Evolutionary conservation across 2,797 vertebrate species (phyloP).

Genomic region (Pipistrellus kuhlii): DNA sequence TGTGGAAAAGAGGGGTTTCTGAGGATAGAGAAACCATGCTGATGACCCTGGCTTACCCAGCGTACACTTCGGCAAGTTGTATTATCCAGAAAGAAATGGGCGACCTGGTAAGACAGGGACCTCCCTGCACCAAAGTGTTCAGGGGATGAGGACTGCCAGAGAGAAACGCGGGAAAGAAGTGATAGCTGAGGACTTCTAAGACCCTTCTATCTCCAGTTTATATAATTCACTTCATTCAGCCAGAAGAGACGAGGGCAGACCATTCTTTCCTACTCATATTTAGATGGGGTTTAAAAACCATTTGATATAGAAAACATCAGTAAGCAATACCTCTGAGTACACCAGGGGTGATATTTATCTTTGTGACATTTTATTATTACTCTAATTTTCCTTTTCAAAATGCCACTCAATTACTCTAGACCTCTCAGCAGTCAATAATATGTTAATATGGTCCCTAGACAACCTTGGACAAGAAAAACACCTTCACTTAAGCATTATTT

Average conservation of each 20-base stretch:
- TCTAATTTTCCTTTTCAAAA: slow-evolving; percentile 41
- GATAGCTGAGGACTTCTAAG: not conserved
- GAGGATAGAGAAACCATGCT: not conserved
- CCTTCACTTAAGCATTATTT: slow-evolving; percentile 54
- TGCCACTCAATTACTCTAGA: not conserved
- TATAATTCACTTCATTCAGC: not conserved
- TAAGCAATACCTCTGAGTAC: not conserved
- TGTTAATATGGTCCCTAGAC: slow-evolving; percentile 16
- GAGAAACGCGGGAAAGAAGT: slow-evolving; percentile 24
- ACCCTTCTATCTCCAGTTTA: not conserved
- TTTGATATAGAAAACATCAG: not conserved
- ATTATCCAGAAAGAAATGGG: not conserved
- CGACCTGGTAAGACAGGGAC: not conserved
- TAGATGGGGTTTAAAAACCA: not conserved
- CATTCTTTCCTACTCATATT: not conserved
- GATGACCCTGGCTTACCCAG: not conserved
- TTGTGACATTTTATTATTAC: slow-evolving; percentile 15
- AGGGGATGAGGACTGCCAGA: not conserved
- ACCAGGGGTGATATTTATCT: not conserved
- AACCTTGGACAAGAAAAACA: not conserved
- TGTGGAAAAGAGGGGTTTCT: not conserved
- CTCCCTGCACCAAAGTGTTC: not conserved
- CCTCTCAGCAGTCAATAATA: not conserved
- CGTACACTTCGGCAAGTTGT: not conserved
- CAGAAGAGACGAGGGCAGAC: not conserved